A percentile compares a stretch with the other conserved stretches of the same genome.
Conservation (phyloP, 2,888 invertebrate genomes). For the Chymomyza fuscimana region DNA sequence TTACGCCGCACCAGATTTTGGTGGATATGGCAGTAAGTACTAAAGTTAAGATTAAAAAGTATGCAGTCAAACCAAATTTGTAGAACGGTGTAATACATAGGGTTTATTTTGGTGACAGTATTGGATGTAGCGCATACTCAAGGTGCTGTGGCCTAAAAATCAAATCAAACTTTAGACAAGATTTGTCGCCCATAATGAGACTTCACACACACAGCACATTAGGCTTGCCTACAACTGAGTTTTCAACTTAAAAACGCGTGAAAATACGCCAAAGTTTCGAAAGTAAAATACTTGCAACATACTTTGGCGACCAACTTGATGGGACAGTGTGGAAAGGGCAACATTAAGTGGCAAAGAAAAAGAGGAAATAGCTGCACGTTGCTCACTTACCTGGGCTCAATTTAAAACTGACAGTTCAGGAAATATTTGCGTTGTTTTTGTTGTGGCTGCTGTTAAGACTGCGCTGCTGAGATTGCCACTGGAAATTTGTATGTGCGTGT, state of each 20-base stretch:
- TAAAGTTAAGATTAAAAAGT: too few species aligned
- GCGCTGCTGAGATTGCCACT: conserved; percentile 49
- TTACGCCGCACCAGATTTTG: too few species aligned
- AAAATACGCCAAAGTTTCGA: conserved; percentile 55
- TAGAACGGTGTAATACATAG: too few species aligned
- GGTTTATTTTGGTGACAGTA: neutral
- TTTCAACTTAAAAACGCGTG: conserved; percentile 35
- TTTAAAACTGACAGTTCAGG: conserved; percentile 34
- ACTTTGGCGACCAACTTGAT: conserved; percentile 32
- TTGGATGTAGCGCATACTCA: neutral
- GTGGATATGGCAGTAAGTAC: too few species aligned
- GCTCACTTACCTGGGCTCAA: conserved; percentile 52
- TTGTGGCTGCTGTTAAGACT: conserved; percentile 5
- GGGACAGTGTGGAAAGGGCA: neutral
- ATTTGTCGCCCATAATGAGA: conserved; percentile 5
- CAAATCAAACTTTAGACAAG: conserved; percentile 24
- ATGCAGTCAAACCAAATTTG: too few species aligned
- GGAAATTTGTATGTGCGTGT: conserved; percentile 27
- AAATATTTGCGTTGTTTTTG: conserved; percentile 50
- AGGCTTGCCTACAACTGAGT: neutral
- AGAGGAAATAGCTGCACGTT: conserved; percentile 4
- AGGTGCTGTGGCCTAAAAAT: conserved; percentile 9
- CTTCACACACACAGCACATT: neutral
- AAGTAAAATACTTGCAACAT: conserved; percentile 35
- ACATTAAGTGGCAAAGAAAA: conserved; percentile 8